Base-by-base conservation (phyloP, 2,797 vertebrate species). In the Pangasius larnaudii region DNA sequence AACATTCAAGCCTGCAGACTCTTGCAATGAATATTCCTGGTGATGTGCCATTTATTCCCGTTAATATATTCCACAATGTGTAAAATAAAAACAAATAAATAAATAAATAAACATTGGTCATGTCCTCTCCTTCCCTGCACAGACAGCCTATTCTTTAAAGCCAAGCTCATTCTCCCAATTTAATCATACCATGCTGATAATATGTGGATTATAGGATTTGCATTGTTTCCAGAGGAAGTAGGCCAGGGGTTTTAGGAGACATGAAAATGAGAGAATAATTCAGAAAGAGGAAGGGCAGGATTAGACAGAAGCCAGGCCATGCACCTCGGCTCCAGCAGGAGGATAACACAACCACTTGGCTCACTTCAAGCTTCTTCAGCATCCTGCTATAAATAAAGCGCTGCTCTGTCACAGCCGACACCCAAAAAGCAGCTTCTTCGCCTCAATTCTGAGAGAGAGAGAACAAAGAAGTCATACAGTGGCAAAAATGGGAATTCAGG, bases 371-470 rank as follows among this genome's bases (percentile, higher is more conserved):
- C 22, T 59, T 84, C 90, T 93, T 92, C 88, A 86, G 87, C 91
- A 91, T 88, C 86, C 92, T 93, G 94, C 92, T n/a, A 95, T 95
- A 94, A 95, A 95, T 71, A 81, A 81, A 81, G 79, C 10, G 59
- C 78, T 24, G 78, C 79, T 81, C 33, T 42, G 79, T 42, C 79
- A n/a, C 33, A 63, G 36, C 36, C 0, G 22, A 27, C 78, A 58
- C 24, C 79, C 79, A 46, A 63, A 49, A 42, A 82, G 36, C 24
- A 46, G 58, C 79, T 24, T 61, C 39, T 63, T 63, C 1, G 0
- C 36, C 13, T 46, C 58, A 63, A 0, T 42, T 46, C 36, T 81
- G 63, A 72, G 85, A 88, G 63, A 88, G 63, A 88, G 61, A 85
- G 69, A 67, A 69, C 71, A 81, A 78, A 77, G 77, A 90, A 67